These are phyloP conservation scores for Leucopsar rothschildi DNA, from an alignment of 2,113 vertebrate genomes.

Conservation along the genomic window DNA sequence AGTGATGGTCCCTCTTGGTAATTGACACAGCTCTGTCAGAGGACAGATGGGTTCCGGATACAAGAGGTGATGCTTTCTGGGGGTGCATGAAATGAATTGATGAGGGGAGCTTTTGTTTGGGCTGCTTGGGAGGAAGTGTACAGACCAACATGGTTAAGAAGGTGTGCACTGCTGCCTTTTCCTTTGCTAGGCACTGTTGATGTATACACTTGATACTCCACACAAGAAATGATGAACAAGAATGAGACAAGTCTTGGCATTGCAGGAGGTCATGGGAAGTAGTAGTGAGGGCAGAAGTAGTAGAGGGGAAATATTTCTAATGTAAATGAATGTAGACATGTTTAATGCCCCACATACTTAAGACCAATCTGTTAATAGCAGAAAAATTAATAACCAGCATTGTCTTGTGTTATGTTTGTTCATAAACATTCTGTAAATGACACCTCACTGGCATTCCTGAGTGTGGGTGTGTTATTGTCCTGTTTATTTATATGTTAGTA, in stretches of 20 bases:
- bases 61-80: not conserved
- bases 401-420: not conserved
- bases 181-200: not conserved
- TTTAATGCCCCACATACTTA: not conserved
- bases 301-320: not conserved
- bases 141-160: not conserved
- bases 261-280: not conserved
- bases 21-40: not conserved
- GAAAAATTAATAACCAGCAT: not conserved
- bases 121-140: accelerated
- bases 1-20: not conserved
- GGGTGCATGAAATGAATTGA: not conserved
- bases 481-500: not conserved
- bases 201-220: not conserved
- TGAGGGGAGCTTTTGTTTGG: not conserved
- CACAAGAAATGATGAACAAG: not conserved
- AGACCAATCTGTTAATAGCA: not conserved
- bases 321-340: not conserved
- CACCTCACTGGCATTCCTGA: not conserved
- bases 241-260: not conserved
- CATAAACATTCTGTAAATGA: not conserved
- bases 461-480: not conserved
- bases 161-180: not conserved
- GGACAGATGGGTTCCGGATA: not conserved
- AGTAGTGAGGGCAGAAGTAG: not conserved